Conservation (phyloP, 1,140 invertebrate species). For the Zaprionus davidi region DNA sequence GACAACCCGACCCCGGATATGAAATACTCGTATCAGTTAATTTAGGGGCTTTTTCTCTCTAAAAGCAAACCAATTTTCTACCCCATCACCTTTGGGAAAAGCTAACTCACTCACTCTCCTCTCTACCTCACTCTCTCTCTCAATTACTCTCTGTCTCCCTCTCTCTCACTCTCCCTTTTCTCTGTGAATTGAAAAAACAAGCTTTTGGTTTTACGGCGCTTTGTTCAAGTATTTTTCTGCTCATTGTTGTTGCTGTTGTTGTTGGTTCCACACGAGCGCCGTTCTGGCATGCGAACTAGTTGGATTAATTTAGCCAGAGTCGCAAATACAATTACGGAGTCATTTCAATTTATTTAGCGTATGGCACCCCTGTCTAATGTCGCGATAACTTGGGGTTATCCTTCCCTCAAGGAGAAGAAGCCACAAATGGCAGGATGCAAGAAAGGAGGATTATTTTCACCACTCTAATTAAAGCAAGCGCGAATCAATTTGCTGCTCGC, state of each 20-base stretch:
- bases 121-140: background rate
- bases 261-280: constrained; percentile 73
- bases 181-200: constrained; percentile 69
- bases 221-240: constrained; percentile 47
- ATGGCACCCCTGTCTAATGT: constrained; percentile 55
- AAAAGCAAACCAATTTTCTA: constrained; percentile 48
- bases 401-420: background rate
- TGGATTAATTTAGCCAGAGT: constrained; percentile 78
- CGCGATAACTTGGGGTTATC: constrained; percentile 9
- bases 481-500: background rate
- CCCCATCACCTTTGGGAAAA: constrained; percentile 39
- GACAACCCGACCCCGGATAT: constrained; percentile 1
- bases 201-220: constrained; percentile 78
- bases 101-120: background rate
- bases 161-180: constrained; percentile 2
- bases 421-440: no score
- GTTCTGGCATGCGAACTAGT: constrained; percentile 74
- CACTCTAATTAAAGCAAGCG: constrained; percentile 4
- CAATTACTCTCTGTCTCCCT: background rate
- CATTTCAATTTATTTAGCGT: constrained; percentile 81
- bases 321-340: constrained; percentile 80
- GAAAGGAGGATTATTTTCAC: background rate
- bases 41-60: constrained; percentile 36
- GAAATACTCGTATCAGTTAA: constrained; percentile 67
- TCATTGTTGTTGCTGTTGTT: constrained; percentile 24